Evolutionary conservation across 2,113 vertebrate genomes (phyloP).

Genomic region (Fulmarus glacialis): DNA sequence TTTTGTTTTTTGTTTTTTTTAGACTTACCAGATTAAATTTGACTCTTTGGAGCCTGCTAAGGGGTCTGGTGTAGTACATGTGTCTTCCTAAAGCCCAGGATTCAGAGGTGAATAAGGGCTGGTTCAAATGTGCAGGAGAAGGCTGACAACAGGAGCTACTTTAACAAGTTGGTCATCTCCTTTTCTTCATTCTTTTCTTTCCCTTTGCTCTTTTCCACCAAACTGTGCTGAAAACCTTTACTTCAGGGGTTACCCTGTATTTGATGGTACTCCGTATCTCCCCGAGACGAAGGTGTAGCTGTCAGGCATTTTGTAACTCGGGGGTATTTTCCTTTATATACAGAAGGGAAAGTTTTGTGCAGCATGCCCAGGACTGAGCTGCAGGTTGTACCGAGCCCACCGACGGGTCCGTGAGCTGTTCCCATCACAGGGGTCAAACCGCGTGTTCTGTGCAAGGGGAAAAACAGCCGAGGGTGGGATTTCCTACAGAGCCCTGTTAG

Average conservation of each 20-base stretch:
- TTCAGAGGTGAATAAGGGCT: not conserved
- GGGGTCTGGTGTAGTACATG: no score
- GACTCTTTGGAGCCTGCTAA: not conserved
- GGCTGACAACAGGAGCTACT: not conserved
- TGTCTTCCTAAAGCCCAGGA: not conserved
- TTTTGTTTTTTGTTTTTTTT: not conserved
- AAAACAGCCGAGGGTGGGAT: not conserved
- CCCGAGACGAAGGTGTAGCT: not conserved
- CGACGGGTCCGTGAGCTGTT: not conserved
- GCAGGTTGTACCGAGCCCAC: not conserved
- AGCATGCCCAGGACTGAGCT: rapidly evolving
- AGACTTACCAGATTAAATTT: not conserved
- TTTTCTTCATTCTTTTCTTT: not conserved
- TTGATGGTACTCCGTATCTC: not conserved
- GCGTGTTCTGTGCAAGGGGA: rapidly evolving
- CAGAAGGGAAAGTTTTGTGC: not conserved
- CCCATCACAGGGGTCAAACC: not conserved
- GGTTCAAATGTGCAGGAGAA: not conserved
- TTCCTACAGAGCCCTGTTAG: rapidly evolving
- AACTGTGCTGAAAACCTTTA: not conserved
- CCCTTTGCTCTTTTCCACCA: not conserved
- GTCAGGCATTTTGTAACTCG: not conserved
- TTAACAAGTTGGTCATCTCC: not conserved
- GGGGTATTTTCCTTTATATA: not conserved
- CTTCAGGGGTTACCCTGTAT: not conserved